Evolutionary conservation across 2,113 vertebrate genomes (phyloP), one percentile per base, ranked within the genome.

Genomic region (Pheucticus melanocephalus): DNA sequence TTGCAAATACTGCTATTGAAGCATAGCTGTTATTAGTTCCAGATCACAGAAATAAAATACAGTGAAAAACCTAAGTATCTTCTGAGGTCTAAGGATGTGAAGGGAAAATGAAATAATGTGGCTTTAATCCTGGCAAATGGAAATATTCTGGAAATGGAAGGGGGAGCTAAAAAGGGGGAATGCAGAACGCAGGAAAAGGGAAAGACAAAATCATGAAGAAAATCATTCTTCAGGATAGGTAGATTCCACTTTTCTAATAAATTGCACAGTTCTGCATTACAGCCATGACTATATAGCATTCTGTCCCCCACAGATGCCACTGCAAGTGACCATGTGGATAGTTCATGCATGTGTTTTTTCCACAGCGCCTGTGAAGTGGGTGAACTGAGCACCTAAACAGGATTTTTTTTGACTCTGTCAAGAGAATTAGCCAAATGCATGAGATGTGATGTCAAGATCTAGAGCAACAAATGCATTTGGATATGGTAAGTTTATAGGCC

Each of bases 261-360:
- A 31, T 61, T 59, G 20, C 27, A 59, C 12, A 6, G 10, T 59
- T 94, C 14, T 69, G 35, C 12, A 22, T 93, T 65, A 27, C 30
- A 84, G 7, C 31, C 12, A 24, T 72, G 61, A 79, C 35, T 61
- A 2, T 27, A 10, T 13, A 60, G 31, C 28, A 20, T 54, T 86
- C 42, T 40, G 31, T 77, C 30, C 25, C 21, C 33, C 23, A 17
- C 19, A 57, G 47, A 37, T 3, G 1, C 0, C 0, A 68, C 45
- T 85, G 64, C 60, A 59, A 23, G 42, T 12, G 21, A 22, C 68
- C 80, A 11, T 5, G 12, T 69, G n/a, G 33, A 47, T 5, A 71
- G 31, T 24, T 66, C 25, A 10, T 25, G 15, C 0, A 0, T 64
- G 28, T n/a, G 30, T 40, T 77, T 77, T 91, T 61, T 60, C 42